A percentile compares a stretch with the other conserved stretches of the same genome.
These are phyloP conservation scores for Junonia oenone DNA, from an alignment of 2,888 invertebrate genomes.

Conservation along the genomic window DNA sequence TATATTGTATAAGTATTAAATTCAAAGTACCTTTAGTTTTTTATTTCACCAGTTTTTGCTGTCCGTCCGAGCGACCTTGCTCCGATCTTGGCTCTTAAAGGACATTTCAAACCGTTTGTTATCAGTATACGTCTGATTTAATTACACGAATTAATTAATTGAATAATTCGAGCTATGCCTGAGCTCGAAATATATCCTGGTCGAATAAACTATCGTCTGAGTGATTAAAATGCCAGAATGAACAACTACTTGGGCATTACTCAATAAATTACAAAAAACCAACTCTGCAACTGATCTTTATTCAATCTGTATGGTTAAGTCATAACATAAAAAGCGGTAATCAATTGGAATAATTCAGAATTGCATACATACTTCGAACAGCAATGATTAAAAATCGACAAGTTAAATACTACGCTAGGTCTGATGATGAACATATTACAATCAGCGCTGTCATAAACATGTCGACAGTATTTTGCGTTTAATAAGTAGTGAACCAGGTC, in stretches of 20 bases:
- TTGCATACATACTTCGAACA: neutral
- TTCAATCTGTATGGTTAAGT: neutral
- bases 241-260: neutral
- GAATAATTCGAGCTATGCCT: conserved; percentile 4
- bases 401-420: conserved; percentile 7
- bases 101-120: conserved; percentile 31
- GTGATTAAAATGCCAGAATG: neutral
- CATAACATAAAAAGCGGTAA: neutral
- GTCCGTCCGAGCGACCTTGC: conserved; percentile 40
- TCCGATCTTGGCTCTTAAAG: conserved; percentile 40
- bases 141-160: conserved; percentile 23
- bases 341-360: neutral
- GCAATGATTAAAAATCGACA: conserved; percentile 5
- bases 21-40: neutral
- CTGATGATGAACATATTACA: conserved; percentile 14
- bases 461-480: conserved; percentile 10
- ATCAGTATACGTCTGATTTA: conserved; percentile 20
- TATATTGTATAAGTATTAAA: conserved; percentile 1
- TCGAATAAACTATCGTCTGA: neutral
- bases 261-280: neutral
- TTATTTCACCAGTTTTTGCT: conserved; percentile 21
- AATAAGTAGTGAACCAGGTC: conserved; percentile 10
- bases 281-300: too few species aligned
- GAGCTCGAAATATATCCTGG: neutral
- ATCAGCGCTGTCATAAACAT: conserved; percentile 4